Conservation (phyloP, 2,113 vertebrate species). For the Axis porcinus region DNA sequence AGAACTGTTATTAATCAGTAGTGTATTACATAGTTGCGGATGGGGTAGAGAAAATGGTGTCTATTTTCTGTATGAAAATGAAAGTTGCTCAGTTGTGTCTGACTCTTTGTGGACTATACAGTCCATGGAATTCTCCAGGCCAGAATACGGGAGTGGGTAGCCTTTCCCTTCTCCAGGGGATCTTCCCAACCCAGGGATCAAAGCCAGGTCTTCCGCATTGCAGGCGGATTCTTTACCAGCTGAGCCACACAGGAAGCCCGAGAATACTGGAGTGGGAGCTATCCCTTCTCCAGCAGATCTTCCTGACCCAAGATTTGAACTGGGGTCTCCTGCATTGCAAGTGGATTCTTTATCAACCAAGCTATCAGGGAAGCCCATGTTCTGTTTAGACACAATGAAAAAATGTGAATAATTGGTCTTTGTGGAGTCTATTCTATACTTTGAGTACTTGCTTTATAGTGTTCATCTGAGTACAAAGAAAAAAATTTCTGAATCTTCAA, state of each 20-base stretch:
- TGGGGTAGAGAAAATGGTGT: background rate
- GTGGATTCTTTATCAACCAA: background rate
- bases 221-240: background rate
- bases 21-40: background rate
- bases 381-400: background rate
- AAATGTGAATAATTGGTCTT: background rate
- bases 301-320: background rate
- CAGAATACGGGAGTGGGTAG: background rate
- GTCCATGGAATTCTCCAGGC: background rate
- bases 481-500: background rate
- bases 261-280: background rate
- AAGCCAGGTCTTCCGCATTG: background rate
- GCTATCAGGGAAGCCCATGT: background rate
- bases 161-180: background rate
- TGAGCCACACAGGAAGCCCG: background rate
- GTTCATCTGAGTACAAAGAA: background rate
- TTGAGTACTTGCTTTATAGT: background rate
- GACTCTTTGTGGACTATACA: background rate
- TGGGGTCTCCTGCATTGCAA: background rate
- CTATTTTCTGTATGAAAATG: background rate
- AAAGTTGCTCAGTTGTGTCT: background rate
- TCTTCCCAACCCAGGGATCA: background rate
- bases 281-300: background rate
- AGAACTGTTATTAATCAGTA: background rate
- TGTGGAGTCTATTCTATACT: background rate